Evolutionary conservation across 1,140 invertebrate genomes (phyloP).

Genomic region (Pseudomyrmex cubaensis): DNA sequence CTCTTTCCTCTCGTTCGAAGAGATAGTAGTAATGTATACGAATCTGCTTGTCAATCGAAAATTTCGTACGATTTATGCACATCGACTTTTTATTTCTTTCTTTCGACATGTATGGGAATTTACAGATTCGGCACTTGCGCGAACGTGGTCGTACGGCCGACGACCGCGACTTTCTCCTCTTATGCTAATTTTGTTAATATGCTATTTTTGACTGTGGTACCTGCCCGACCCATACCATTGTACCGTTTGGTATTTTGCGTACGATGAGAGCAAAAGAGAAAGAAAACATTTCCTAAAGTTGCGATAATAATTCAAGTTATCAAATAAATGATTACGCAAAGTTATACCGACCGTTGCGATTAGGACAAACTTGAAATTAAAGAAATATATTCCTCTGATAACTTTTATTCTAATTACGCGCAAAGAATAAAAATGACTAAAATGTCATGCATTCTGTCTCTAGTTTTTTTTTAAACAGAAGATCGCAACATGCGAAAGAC

Average conservation of each 20-base stretch:
- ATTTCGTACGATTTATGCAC: conserved; percentile 41
- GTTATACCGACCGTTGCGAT: conserved; percentile 10
- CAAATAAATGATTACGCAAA: conserved; percentile 59
- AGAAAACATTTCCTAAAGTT: conserved; percentile 24
- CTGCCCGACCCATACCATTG: conserved; percentile 42
- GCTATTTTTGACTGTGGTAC: conserved; percentile 79
- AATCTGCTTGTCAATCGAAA: conserved; percentile 6
- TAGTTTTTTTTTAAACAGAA: background rate
- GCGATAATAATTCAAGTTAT: conserved; percentile 49
- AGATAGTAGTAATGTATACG: background rate
- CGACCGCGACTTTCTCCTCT: conserved; percentile 83
- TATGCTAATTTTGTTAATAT: conserved; percentile 83
- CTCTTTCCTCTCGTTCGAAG: background rate
- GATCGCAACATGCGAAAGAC: background rate
- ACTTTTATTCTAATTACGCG: background rate
- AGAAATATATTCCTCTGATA: background rate
- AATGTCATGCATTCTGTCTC: background rate
- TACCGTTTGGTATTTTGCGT: conserved; percentile 48
- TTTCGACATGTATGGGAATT: conserved; percentile 56
- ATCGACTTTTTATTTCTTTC: conserved; percentile 36
- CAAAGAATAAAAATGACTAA: background rate
- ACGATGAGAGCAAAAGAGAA: conserved; percentile 6
- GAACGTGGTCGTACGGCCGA: conserved; percentile 75
- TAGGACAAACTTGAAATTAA: background rate
- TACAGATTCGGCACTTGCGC: conserved; percentile 73